Evolutionary conservation across 2,797 vertebrate genomes (phyloP), one percentile per base, ranked within the genome.

Genomic region (Myotis daubentonii): DNA sequence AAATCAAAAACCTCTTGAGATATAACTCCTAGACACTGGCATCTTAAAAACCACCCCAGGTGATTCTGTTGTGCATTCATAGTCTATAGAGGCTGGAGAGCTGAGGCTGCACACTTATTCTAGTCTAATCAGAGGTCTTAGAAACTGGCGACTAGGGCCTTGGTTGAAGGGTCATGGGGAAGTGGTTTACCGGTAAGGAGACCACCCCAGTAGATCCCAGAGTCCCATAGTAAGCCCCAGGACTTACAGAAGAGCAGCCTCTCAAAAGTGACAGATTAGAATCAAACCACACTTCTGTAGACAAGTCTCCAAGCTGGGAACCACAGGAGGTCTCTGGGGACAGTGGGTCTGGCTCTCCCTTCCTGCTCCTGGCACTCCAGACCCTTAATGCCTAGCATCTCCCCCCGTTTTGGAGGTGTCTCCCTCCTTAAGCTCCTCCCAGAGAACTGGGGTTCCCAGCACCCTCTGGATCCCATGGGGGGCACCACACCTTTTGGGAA

Each of bases 1-100:
- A 79, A 95, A 74, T 72, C n/a, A 79, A 81, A 81, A 96, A 84
- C 89, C n/a, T 88, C 74, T 47, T 76, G 5, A 16, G n/a, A 11
- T 88, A 44, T 30, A 79, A 89, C 16, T 41, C 30, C 28, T 76
- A 88, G 71, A 94, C 6, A 38, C 7, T 41, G 22, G 22, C 51
- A 84, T 8, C 87, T 94, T 1, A 30, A 88, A 95, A 65, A 55
- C 19, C 33, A 89, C 30, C 68, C 60, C 33, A 38, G 19, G 70
- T 53, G n/a, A 75, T 57, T 65, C 79, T 75, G 66, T 30, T 23
- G 22, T 82, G 55, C 19, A 33, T 41, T 38, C 38, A 2, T 76
- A n/a, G 57, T 60, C 7, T 76, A 1, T 11, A 65, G 49, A 8
- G 41, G 41, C 41, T 68, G 11, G 36, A 75, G 81, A 89, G 33